Conservation (phyloP, 2,113 vertebrate genomes). For the Monopterus albus region DNA sequence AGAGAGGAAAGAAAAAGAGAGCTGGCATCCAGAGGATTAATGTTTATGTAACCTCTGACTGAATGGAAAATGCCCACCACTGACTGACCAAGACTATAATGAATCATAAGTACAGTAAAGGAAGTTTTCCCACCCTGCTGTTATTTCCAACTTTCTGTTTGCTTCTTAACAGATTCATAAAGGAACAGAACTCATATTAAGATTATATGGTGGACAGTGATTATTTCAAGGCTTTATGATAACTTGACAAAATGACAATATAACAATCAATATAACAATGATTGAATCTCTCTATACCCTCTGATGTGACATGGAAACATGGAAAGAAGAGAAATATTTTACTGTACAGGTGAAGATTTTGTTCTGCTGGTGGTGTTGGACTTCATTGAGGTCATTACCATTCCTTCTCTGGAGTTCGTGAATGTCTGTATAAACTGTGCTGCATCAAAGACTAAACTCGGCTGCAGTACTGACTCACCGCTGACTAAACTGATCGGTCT, state of each 20-base stretch:
- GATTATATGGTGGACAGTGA: too few relatives aligned
- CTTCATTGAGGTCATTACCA: too few relatives aligned
- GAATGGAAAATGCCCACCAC: conserved; percentile 6
- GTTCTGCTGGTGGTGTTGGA: too few relatives aligned
- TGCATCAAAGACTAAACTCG: neutral
- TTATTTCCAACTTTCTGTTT: conserved; percentile 10
- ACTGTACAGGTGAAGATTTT: too few relatives aligned
- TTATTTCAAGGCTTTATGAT: too few relatives aligned
- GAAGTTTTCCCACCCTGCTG: conserved; percentile 36
- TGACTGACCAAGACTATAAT: conserved; percentile 6
- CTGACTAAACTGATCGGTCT: neutral
- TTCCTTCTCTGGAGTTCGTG: too few relatives aligned
- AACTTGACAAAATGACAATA: too few relatives aligned
- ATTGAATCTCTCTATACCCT: too few relatives aligned
- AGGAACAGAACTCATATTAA: too few relatives aligned
- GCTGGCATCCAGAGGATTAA: conserved; percentile 3
- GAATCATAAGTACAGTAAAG: neutral
- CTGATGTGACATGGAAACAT: too few relatives aligned
- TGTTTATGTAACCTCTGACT: conserved; percentile 40
- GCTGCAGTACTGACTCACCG: neutral
- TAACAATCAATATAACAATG: too few relatives aligned
- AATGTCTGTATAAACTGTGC: too few relatives aligned
- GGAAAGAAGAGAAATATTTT: neutral
- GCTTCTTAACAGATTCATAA: neutral
- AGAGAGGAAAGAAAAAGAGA: conserved; percentile 14